Evolutionary conservation across 2,113 vertebrate genomes (phyloP).

Genomic region (Prinia subflava): DNA sequence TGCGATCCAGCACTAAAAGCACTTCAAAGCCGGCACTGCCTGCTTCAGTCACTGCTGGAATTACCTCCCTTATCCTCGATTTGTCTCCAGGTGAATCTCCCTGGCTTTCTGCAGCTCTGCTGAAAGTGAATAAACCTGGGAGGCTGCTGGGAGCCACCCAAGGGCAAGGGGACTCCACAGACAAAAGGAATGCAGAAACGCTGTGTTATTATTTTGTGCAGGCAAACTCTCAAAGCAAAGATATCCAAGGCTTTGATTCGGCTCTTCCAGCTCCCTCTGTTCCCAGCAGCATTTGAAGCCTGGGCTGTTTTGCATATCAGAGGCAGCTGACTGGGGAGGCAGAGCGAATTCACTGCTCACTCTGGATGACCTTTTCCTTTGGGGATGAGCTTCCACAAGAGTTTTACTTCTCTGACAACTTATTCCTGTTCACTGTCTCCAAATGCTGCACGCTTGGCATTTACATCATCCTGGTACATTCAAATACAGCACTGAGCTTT

Average conservation of each 20-base stretch:
- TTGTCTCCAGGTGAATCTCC: not conserved
- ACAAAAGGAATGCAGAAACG: slow-evolving; percentile 3
- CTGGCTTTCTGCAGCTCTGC: not conserved
- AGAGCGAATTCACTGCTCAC: not conserved
- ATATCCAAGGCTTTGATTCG: slow-evolving; percentile 41
- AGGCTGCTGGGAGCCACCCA: slow-evolving; percentile 4
- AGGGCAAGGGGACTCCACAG: not conserved
- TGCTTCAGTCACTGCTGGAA: slow-evolving; percentile 1
- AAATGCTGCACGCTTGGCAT: not conserved
- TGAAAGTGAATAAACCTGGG: slow-evolving; percentile 28
- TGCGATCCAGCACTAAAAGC: slow-evolving; percentile 15
- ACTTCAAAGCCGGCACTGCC: slow-evolving; percentile 34
- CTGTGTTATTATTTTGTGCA: slow-evolving; percentile 29
- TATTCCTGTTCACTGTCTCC: not conserved
- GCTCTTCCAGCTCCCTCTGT: not conserved
- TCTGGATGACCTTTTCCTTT: slow-evolving; percentile 5
- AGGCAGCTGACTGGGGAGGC: not conserved
- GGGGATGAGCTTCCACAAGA: not conserved
- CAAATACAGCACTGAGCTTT: not conserved
- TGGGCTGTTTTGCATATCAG: slow-evolving; percentile 20
- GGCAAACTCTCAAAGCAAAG: slow-evolving; percentile 14
- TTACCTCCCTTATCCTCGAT: slow-evolving; percentile 14
- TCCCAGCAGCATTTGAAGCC: slow-evolving; percentile 34
- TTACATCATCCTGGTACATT: not conserved
- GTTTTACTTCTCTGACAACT: not conserved